Evolutionary conservation across 1,140 invertebrate genomes (phyloP), one percentile per base, ranked within the genome.

Genomic region (Apis cerana): DNA sequence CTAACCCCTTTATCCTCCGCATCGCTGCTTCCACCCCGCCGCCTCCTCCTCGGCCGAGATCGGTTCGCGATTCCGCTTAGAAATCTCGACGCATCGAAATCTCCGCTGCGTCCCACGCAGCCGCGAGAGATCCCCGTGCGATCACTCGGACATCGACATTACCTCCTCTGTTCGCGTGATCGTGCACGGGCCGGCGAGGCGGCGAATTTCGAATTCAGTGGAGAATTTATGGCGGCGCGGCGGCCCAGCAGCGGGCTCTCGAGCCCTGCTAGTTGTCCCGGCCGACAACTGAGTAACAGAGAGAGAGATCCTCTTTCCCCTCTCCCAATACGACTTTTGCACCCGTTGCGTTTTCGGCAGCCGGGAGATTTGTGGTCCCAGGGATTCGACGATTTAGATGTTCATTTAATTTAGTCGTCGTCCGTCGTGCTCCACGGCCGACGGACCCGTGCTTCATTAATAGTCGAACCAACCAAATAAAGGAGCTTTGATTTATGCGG

Each of bases 351-450:
- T 87, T 87, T 87, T 87, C 86, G 86, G 85, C 85, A 87, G 86
- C 70, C 86, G 74, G 43, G 75, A 87, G 86, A 87, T 87, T 87
- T 87, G 86, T 87, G 85, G 86, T 80, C 76, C 76, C 64, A 68
- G 64, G 80, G 64, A 79, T 84, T 84, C 86, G 85, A 87, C 86
- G 86, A 87, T 87, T 87, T 87, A 87, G 86, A 87, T 87, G 86
- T 87, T 87, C 86, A 87, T 87, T 87, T 87, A 87, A 87, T 87
- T 87, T 87, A 87, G 86, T 87, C 85, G 80, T 86, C 85, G 84
- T 64, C 58, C 85, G 84, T 81, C 84, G 75, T 75, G 76, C 61
- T 72, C 72, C 62, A 23, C 27, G 52, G 59, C 78, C 76, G 76
- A 82, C 75, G 69, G 70, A 54, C 75, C 81, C 85, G 76, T 75